Base-by-base conservation (phyloP, 2,888 invertebrate genomes). In the Clunio marinus region DNA sequence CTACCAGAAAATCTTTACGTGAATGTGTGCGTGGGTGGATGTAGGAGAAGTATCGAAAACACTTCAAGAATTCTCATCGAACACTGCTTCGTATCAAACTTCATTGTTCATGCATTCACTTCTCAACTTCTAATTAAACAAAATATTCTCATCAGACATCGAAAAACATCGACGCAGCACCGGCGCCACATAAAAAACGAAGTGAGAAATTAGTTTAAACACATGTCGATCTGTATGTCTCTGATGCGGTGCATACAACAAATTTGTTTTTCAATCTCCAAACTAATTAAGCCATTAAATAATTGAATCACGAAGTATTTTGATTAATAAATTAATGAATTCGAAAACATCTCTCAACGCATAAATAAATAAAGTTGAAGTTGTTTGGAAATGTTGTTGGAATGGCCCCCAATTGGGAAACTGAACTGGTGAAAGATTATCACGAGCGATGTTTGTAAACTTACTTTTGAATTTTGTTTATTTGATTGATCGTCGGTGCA, bases 161-260 rank as follows among this genome's bases (percentile, higher is more conserved):
- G 41, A 60, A 35, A n/a, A 24, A 24, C 22, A 57, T 24, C 28
- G 37, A 22, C 24, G 60, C 10, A 59, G 28, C 59, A 17, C 17
- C 60, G 60, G 60, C 60, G 60, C 60, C 60, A 60, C 60, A 60
- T 60, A 41, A 60, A 60, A 37, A 37, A 57, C 57, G 57, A 57
- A 57, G 57, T 60, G 60, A 41, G 60, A 60, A 60, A 35, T 28
- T 60, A 57, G 8, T 27, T 27, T 25, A 20, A 35, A 60, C 37
- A 35, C 60, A 37, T 60, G 60, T 22, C 35, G n/a, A n/a, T n/a
- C n/a, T n/a, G n/a, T n/a, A n/a, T 41, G 41, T 41, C 41, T 41
- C 41, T 15, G 41, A 15, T n/a, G 41, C n/a, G 41, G n/a, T n/a
- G n/a, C n/a, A n/a, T n/a, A n/a, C n/a, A n/a, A n/a, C n/a, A n/a